Evolutionary conservation across 2,797 vertebrate species (phyloP).

Genomic region (Bucorvus abyssinicus): DNA sequence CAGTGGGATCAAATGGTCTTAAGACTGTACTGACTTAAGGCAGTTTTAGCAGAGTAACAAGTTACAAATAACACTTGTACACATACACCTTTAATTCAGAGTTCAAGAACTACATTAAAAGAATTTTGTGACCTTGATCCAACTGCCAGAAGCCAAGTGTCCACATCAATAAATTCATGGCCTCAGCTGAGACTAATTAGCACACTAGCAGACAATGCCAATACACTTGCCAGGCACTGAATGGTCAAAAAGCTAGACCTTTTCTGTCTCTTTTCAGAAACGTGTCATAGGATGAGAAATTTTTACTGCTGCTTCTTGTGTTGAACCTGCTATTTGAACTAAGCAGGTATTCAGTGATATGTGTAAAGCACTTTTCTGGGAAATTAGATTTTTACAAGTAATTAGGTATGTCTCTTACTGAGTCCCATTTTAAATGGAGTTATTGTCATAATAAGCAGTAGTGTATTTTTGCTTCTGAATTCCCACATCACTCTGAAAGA

Average conservation of each 20-base stretch:
- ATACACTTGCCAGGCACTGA: neutral
- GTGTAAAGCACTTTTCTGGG: neutral
- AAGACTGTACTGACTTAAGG: neutral
- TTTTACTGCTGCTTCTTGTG: neutral
- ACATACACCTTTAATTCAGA: neutral
- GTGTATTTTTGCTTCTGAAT: neutral
- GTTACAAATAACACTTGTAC: slow-evolving; percentile 17
- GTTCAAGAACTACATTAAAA: slow-evolving; percentile 17
- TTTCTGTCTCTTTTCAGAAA: neutral
- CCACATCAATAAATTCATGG: neutral
- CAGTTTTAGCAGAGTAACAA: neutral
- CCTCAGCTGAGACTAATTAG: neutral
- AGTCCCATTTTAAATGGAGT: neutral
- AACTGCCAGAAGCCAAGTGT: neutral
- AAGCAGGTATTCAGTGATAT: neutral
- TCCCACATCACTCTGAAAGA: neutral
- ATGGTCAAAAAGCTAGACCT: neutral
- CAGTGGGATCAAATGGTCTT: neutral
- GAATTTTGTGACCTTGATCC: neutral
- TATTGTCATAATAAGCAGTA: neutral
- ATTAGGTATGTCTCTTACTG: neutral
- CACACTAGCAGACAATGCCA: neutral
- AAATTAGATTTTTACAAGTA: neutral
- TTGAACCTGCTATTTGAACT: neutral
- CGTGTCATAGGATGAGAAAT: neutral